These are phyloP conservation scores for Pseudocheirus occidentalis DNA, from an alignment of 2,797 vertebrate genomes.

Conservation along the genomic window DNA sequence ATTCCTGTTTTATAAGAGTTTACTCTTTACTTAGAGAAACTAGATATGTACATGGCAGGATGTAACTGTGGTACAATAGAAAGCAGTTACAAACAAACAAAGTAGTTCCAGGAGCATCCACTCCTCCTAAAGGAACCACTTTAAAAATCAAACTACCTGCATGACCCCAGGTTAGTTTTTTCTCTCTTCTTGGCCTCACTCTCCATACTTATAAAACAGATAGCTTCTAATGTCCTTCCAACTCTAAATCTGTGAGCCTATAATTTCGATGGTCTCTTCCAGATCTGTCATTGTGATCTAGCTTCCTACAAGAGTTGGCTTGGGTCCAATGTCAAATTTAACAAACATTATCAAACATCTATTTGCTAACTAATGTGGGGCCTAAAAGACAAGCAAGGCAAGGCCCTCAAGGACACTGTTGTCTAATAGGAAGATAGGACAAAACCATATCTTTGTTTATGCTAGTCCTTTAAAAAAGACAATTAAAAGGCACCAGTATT, in stretches of 20 bases:
- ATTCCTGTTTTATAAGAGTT: not conserved
- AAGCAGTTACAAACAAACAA: not conserved
- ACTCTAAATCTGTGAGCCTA: not conserved
- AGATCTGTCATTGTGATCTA: not conserved
- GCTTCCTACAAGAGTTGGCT: not conserved
- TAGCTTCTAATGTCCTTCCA: not conserved
- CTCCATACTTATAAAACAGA: slow-evolving; percentile 14
- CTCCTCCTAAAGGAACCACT: too few species aligned
- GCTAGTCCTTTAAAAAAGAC: not conserved
- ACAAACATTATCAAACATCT: not conserved
- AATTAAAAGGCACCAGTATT: not conserved
- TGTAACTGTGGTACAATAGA: not conserved
- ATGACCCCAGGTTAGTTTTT: not conserved
- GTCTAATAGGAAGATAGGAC: not conserved
- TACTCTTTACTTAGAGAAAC: not conserved
- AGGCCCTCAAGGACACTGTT: not conserved
- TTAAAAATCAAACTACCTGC: not conserved
- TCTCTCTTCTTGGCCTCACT: not conserved
- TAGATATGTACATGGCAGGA: not conserved
- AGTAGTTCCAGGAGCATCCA: not conserved
- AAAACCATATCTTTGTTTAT: not conserved
- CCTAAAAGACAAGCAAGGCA: not conserved
- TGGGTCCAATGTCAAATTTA: not conserved
- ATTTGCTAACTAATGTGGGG: not conserved
- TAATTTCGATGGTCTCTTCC: not conserved